phyloP scores from a whole-genome alignment of 2,113 vertebrate genomes.

The Oryzias curvinotus region DNA sequence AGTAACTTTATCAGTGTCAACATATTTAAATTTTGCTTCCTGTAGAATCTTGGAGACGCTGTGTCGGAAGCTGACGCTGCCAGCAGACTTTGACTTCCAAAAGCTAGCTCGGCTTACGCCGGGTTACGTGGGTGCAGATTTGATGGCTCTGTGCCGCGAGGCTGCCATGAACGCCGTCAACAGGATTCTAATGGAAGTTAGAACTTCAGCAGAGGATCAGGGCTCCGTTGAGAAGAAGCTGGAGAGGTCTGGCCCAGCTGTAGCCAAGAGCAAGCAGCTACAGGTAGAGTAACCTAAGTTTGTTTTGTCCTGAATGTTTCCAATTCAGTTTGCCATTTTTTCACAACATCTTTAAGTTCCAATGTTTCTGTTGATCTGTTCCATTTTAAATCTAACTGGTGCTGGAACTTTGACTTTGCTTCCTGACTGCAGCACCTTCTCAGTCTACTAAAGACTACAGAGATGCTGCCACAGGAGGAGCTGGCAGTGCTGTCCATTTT shows the following conservation, averaged over 20 bases:
- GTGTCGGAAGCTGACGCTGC: slow-evolving; percentile 88
- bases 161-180: slow-evolving; percentile 88
- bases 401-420: too few relatives aligned
- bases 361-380: too few relatives aligned
- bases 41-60: slow-evolving; percentile 90
- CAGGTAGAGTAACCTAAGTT: slow-evolving; percentile 27
- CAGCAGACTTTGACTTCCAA: slow-evolving; percentile 79
- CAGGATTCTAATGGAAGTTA: slow-evolving; percentile 76
- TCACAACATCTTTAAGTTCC: too few relatives aligned
- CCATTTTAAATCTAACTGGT: too few relatives aligned
- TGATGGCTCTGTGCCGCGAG: slow-evolving; percentile 93
- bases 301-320: background rate
- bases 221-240: background rate
- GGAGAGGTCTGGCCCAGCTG: slow-evolving; percentile 13
- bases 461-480: slow-evolving; percentile 81
- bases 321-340: background rate
- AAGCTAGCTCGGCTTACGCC: slow-evolving; percentile 88
- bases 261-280: background rate
- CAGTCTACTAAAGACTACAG: slow-evolving; percentile 78
- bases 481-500: slow-evolving; percentile 85
- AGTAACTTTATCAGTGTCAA: too few relatives aligned
- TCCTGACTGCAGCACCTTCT: slow-evolving; percentile 76
- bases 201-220: background rate
- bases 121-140: slow-evolving; percentile 92
- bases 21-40: background rate